phyloP scores from a whole-genome alignment of 2,888 invertebrate species.

The Cremastinae sp. region DNA sequence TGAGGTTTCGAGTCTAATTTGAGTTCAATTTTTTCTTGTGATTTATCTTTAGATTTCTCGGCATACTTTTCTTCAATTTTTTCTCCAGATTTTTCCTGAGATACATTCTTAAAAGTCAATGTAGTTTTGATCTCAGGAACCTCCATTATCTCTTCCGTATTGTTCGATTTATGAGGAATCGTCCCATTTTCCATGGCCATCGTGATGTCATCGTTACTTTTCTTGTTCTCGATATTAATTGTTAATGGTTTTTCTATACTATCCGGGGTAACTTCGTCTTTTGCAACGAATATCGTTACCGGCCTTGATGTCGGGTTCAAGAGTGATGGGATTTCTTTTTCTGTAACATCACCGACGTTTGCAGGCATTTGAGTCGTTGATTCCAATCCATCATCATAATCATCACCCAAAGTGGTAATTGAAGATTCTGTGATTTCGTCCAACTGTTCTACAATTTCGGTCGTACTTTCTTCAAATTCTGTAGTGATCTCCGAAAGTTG shows the following conservation, averaged over 20 bases:
- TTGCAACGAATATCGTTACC: constrained; percentile 21
- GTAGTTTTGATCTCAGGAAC: no score
- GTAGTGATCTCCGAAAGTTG: constrained; percentile 6
- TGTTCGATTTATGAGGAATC: constrained; percentile 26
- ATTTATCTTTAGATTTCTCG: no score
- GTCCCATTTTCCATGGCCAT: constrained; percentile 25
- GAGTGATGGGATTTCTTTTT: background rate
- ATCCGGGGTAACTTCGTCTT: constrained; percentile 31
- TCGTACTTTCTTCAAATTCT: constrained; percentile 30
- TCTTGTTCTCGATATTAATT: constrained; percentile 35
- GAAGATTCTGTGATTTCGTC: constrained; percentile 34
- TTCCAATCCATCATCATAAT: constrained; percentile 7
- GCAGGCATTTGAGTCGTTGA: constrained; percentile 9
- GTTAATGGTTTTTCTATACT: constrained; percentile 17
- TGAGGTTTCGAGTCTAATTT: no score
- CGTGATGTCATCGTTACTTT: background rate
- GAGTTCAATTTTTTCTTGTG: no score
- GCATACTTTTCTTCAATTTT: no score
- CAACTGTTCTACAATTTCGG: constrained; percentile 35
- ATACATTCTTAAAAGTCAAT: no score
- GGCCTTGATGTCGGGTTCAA: background rate
- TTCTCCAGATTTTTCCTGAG: no score
- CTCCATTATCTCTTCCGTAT: no score
- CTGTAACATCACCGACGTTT: constrained; percentile 5
- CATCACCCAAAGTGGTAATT: constrained; percentile 8